phyloP scores from a whole-genome alignment of 64 coral and sea anemone species.

The Actinia equina region DNA sequence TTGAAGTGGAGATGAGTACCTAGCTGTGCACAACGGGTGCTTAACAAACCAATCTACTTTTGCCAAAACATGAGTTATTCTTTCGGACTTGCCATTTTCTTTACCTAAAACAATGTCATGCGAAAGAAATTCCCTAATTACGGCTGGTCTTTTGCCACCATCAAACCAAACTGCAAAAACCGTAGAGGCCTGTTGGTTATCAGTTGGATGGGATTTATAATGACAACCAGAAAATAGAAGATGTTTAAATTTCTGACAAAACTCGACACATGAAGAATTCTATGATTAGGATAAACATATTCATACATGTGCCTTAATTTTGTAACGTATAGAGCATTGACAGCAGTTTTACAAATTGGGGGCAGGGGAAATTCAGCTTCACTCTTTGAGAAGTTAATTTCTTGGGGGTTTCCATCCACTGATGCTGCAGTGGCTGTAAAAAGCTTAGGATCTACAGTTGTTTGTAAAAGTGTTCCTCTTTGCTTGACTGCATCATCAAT shows the following conservation, averaged over 20 bases:
- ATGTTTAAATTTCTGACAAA: slow-evolving; percentile 32
- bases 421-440: slow-evolving; percentile 5
- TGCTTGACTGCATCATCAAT: no score
- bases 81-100: slow-evolving; percentile 32
- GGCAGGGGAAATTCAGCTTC: slow-evolving; percentile 31
- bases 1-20: slow-evolving; percentile 23
- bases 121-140: slow-evolving; percentile 39
- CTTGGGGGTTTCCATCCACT: slow-evolving; percentile 15
- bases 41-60: slow-evolving; percentile 48
- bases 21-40: slow-evolving; percentile 23
- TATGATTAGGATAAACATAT: slow-evolving; percentile 14
- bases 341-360: slow-evolving; percentile 29
- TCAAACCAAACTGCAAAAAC: slow-evolving; percentile 33
- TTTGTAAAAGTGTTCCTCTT: slow-evolving; percentile 46
- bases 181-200: slow-evolving; percentile 31
- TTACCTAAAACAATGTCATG: slow-evolving; percentile 13
- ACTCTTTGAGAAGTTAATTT: slow-evolving; percentile 16
- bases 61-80: slow-evolving; percentile 32
- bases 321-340: slow-evolving; percentile 8
- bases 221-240: slow-evolving; percentile 21
- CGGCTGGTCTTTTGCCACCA: slow-evolving; percentile 32
- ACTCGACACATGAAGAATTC: slow-evolving; percentile 21
- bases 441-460: slow-evolving; percentile 14
- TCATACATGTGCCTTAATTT: slow-evolving; percentile 28
- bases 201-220: slow-evolving; percentile 8